A percentile compares a stretch with the other conserved stretches of the same genome.
Conservation (phyloP, 1,140 invertebrate genomes). For the Trichonephila clavata region DNA sequence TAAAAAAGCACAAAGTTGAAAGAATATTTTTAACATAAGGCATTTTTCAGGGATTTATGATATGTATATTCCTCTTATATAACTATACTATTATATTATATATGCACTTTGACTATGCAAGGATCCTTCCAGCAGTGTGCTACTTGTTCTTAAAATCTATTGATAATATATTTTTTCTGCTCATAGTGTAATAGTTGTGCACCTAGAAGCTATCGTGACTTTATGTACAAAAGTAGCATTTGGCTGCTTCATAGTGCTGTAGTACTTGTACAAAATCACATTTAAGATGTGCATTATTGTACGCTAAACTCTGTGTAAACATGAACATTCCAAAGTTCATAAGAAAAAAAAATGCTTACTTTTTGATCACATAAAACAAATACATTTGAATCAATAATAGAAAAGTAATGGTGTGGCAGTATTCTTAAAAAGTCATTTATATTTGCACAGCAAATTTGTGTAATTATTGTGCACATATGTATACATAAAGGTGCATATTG, state of each 20-base stretch:
- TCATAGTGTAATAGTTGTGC: background rate
- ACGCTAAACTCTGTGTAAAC: background rate
- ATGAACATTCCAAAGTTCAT: background rate
- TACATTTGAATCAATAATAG: background rate
- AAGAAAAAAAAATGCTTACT: background rate
- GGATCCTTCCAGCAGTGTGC: background rate
- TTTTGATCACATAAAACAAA: background rate
- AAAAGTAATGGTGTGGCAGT: background rate
- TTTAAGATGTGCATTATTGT: background rate
- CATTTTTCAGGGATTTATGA: conserved; percentile 46
- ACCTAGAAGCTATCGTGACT: conserved; percentile 32
- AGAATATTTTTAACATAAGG: conserved; percentile 49
- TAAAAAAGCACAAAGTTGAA: conserved; percentile 10
- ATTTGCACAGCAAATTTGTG: background rate
- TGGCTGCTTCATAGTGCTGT: conserved; percentile 11
- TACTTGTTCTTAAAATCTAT: conserved; percentile 41
- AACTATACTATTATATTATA: background rate
- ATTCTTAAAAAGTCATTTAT: background rate
- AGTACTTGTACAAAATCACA: conserved; percentile 9
- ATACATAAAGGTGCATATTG: background rate
- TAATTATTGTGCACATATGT: background rate
- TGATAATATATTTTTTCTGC: conserved; percentile 41
- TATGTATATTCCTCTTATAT: conserved; percentile 47
- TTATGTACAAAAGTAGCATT: conserved; percentile 36
- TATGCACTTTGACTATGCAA: background rate